These are phyloP conservation scores for Drosophila formosana DNA, from an alignment of 2,888 invertebrate genomes.

Conservation along the genomic window DNA sequence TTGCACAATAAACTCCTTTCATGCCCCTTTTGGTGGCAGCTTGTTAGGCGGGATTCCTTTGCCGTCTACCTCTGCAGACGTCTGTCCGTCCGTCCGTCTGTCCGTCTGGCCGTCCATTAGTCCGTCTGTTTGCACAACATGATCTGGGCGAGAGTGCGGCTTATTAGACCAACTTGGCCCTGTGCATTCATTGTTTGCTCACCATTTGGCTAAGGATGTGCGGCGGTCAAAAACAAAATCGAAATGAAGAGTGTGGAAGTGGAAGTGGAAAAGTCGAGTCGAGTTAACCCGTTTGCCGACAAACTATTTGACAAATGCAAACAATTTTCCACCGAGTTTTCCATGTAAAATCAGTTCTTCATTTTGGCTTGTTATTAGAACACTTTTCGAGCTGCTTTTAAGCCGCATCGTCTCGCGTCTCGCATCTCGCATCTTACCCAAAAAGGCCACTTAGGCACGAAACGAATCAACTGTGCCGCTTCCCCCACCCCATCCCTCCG, in stretches of 20 bases:
- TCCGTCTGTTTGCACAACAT: slow-evolving; percentile 75
- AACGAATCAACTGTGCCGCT: slow-evolving; percentile 48
- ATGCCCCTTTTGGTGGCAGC: slow-evolving; percentile 62
- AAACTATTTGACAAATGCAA: slow-evolving; percentile 80
- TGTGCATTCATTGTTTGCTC: slow-evolving; percentile 70
- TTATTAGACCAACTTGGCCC: slow-evolving; percentile 74
- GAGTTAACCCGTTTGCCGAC: slow-evolving; percentile 60
- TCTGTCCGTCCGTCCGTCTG: slow-evolving; percentile 36
- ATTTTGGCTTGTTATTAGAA: slow-evolving; percentile 77
- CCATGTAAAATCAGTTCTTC: slow-evolving; percentile 61
- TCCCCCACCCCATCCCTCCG: slow-evolving; percentile 20
- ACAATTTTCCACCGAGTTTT: slow-evolving; percentile 70
- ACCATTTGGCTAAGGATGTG: slow-evolving; percentile 71
- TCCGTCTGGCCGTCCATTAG: slow-evolving; percentile 5
- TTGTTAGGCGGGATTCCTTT: slow-evolving; percentile 75
- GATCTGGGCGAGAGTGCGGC: slow-evolving; percentile 74
- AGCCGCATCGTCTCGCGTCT: slow-evolving; percentile 19
- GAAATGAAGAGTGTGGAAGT: neutral
- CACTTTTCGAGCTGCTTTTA: slow-evolving; percentile 69
- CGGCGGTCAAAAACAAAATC: slow-evolving; percentile 62
- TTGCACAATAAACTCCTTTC: slow-evolving; percentile 81
- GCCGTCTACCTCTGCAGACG: slow-evolving; percentile 28
- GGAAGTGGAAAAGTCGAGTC: slow-evolving; percentile 11
- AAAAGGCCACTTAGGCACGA: slow-evolving; percentile 78
- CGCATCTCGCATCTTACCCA: slow-evolving; percentile 5